Evolutionary conservation across 2,113 vertebrate species (phyloP).

Genomic region (Delphinapterus leucas): DNA sequence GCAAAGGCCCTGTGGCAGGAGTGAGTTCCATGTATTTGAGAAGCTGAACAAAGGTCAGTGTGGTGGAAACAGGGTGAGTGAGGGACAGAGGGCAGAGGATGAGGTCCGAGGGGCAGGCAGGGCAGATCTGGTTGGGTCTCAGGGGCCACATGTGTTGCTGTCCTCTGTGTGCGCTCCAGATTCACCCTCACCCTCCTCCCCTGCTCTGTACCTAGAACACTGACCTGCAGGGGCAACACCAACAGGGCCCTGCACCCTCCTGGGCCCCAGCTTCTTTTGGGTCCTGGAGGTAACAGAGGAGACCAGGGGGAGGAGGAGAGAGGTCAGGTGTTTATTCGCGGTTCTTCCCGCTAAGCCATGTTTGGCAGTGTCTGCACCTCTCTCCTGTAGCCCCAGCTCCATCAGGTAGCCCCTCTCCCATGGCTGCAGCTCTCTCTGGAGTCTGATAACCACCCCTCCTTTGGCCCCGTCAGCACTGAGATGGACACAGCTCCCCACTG

Average conservation of each 20-base stretch:
- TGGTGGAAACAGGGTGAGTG: not conserved
- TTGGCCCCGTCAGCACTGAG: not conserved
- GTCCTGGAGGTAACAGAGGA: not conserved
- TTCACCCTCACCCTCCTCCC: fast-evolving
- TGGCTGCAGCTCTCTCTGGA: no score
- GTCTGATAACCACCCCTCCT: not conserved
- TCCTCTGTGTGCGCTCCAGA: not conserved
- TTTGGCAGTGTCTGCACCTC: not conserved
- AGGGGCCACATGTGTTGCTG: not conserved
- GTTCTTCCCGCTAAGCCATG: fast-evolving
- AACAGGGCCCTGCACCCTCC: not conserved
- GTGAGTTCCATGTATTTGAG: not conserved
- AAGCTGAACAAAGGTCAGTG: not conserved
- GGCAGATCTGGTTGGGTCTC: not conserved
- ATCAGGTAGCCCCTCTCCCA: fast-evolving
- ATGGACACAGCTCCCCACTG: not conserved
- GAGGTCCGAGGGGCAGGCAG: not conserved
- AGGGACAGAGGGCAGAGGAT: not conserved
- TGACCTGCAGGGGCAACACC: not conserved
- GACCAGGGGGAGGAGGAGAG: no score
- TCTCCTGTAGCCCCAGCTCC: not conserved
- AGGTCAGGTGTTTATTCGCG: fast-evolving
- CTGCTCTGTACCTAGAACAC: not conserved
- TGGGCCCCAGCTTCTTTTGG: not conserved
- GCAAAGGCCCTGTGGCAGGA: not conserved